These are phyloP conservation scores for Callithrix jacchus DNA, from an alignment of 2,113 vertebrate species.

Conservation along the genomic window DNA sequence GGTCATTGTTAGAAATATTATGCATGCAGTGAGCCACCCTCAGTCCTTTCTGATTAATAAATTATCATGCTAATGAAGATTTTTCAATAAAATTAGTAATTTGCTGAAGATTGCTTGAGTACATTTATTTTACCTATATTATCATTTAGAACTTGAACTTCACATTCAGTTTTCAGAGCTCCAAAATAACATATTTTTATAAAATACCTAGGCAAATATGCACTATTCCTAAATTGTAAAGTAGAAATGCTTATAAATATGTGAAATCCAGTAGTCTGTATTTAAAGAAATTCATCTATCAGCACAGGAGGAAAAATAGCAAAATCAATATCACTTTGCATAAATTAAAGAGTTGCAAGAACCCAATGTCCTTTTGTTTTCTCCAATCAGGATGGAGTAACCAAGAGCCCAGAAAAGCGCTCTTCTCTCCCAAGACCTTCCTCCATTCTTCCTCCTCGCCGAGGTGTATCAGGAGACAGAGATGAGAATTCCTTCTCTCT, in stretches of 20 bases:
- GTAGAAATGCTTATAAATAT: neutral
- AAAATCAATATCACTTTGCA: neutral
- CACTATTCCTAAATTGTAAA: neutral
- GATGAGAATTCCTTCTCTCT: conserved; percentile 96
- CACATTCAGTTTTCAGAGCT: neutral
- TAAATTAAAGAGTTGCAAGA: neutral
- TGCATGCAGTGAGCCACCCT: neutral
- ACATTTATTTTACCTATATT: neutral
- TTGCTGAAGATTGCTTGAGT: neutral
- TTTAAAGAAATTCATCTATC: neutral
- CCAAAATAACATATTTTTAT: conserved; percentile 13
- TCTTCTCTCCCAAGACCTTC: conserved; percentile 93
- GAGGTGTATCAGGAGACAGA: conserved; percentile 88
- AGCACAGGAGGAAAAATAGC: neutral
- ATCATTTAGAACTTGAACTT: neutral
- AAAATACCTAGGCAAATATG: neutral
- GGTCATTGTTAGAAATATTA: neutral
- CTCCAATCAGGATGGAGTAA: conserved; percentile 90
- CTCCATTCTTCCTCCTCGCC: conserved; percentile 91
- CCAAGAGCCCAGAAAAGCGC: conserved; percentile 93
- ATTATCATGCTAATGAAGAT: neutral
- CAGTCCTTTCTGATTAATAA: neutral
- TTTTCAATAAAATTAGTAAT: conserved; percentile 38
- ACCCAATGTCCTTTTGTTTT: conserved; percentile 24
- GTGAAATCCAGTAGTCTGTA: neutral